A percentile compares a stretch with the other conserved stretches of the same genome.
These are phyloP conservation scores for Panagrolaimus sp. DNA, from an alignment of 1,140 invertebrate genomes.

Conservation along the genomic window DNA sequence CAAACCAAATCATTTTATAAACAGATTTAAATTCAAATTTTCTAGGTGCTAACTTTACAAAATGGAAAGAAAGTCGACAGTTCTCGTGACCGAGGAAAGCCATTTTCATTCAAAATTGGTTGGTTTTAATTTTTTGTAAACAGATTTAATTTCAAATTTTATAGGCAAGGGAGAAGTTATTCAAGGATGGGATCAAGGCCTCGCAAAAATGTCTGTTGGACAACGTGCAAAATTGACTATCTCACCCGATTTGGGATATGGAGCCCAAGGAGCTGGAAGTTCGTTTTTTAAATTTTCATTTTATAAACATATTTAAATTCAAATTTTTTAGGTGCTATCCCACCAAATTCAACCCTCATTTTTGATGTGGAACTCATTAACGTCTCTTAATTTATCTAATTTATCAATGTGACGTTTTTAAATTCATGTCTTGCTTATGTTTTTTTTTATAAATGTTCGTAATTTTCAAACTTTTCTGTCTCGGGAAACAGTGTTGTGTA, in stretches of 20 bases:
- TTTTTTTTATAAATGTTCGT: too few species aligned
- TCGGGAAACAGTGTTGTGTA: too few species aligned
- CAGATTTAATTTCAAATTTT: too few species aligned
- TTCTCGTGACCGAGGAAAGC: constrained; percentile 79
- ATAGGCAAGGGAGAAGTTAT: constrained; percentile 82
- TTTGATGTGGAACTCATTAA: constrained; percentile 88
- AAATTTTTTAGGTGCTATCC: constrained; percentile 66
- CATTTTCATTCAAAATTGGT: constrained; percentile 87
- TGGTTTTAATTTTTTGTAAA: too few species aligned
- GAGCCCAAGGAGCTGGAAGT: constrained; percentile 74
- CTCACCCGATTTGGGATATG: constrained; percentile 83
- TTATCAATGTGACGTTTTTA: too few species aligned
- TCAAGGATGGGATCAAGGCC: constrained; percentile 87
- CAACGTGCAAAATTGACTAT: constrained; percentile 82
- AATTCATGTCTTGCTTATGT: too few species aligned
- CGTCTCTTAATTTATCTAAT: constrained; percentile 20
- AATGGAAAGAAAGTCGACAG: constrained; percentile 83
- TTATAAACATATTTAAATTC: too few species aligned
- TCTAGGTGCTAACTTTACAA: constrained; percentile 73
- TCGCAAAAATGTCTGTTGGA: constrained; percentile 85
- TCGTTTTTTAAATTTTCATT: too few species aligned
- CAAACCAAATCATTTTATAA: too few species aligned
- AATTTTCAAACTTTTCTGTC: too few species aligned
- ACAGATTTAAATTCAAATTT: too few species aligned
- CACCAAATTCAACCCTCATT: constrained; percentile 82